phyloP scores from a whole-genome alignment of 1,140 invertebrate species.

The Chelonus insularis region DNA sequence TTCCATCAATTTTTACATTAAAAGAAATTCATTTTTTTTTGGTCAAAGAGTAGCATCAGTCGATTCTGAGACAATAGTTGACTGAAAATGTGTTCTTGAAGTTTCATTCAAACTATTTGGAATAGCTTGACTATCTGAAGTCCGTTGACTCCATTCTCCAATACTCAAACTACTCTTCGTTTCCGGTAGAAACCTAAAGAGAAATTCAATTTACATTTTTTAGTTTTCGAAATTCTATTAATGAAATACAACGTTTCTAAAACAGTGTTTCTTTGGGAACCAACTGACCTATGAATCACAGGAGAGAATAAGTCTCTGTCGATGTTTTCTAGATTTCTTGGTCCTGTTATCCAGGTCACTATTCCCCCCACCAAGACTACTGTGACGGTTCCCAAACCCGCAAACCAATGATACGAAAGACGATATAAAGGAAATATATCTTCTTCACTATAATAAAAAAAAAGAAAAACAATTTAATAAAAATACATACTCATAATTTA shows the following conservation, averaged over 20 bases:
- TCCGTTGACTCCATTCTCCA: conserved; percentile 11
- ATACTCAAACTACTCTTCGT: conserved; percentile 16
- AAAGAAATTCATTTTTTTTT: conserved; percentile 10
- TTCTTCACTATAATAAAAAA: conserved; percentile 43
- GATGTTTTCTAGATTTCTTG: conserved; percentile 61
- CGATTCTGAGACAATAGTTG: too few species aligned
- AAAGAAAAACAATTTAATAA: conserved; percentile 11
- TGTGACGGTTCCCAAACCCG: conserved; percentile 66
- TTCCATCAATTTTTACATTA: neutral
- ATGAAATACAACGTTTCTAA: neutral
- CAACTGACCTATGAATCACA: conserved; percentile 59
- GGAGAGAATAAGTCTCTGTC: conserved; percentile 68
- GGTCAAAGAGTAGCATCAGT: neutral
- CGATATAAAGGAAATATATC: conserved; percentile 71
- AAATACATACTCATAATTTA: too few species aligned
- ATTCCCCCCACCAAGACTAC: conserved; percentile 69
- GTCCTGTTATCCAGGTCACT: conserved; percentile 70
- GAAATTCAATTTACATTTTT: neutral
- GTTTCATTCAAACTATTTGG: conserved; percentile 11
- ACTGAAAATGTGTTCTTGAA: neutral
- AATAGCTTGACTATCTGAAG: neutral
- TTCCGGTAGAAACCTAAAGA: conserved; percentile 20
- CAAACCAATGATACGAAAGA: conserved; percentile 78
- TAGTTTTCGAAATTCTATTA: neutral
- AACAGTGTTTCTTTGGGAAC: neutral